Evolutionary conservation across 1,140 invertebrate species (phyloP).

Genomic region (Penaeus indicus): DNA sequence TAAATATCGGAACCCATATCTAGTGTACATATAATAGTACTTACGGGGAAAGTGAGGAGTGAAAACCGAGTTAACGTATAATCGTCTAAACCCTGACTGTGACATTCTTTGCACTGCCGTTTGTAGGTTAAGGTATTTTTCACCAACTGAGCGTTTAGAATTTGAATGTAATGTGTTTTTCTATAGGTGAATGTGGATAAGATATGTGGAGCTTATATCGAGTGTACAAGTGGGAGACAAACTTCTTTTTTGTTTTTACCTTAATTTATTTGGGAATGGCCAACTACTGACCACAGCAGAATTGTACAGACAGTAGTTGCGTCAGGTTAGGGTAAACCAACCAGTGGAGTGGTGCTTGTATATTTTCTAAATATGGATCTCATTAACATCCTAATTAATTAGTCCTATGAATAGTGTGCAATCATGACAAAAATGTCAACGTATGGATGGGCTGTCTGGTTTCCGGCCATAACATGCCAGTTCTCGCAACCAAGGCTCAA

Average conservation of each 20-base stretch:
- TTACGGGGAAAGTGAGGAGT: constrained; percentile 1
- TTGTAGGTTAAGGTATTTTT: constrained; percentile 52
- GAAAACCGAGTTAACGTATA: constrained; percentile 19
- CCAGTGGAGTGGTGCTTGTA: constrained; percentile 29
- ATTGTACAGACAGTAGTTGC: background rate
- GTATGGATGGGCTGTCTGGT: too few species aligned
- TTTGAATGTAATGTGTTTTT: constrained; percentile 42
- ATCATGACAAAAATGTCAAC: constrained; percentile 38
- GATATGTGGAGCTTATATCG: too few species aligned
- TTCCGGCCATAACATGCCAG: too few species aligned
- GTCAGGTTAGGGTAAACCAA: constrained; percentile 17
- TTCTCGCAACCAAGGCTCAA: too few species aligned
- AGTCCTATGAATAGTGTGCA: constrained; percentile 43
- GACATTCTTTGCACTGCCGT: constrained; percentile 58
- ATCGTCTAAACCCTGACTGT: constrained; percentile 46
- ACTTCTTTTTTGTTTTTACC: too few species aligned
- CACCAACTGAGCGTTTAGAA: constrained; percentile 32
- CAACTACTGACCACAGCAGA: background rate
- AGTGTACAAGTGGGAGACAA: too few species aligned
- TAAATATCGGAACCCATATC: background rate
- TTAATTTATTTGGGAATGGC: background rate
- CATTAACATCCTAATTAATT: constrained; percentile 41
- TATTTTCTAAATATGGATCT: constrained; percentile 49
- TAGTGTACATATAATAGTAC: constrained; percentile 43
- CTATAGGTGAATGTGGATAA: constrained; percentile 5